Conservation (phyloP, 2,888 invertebrate genomes). For the Eulithis prunata region DNA sequence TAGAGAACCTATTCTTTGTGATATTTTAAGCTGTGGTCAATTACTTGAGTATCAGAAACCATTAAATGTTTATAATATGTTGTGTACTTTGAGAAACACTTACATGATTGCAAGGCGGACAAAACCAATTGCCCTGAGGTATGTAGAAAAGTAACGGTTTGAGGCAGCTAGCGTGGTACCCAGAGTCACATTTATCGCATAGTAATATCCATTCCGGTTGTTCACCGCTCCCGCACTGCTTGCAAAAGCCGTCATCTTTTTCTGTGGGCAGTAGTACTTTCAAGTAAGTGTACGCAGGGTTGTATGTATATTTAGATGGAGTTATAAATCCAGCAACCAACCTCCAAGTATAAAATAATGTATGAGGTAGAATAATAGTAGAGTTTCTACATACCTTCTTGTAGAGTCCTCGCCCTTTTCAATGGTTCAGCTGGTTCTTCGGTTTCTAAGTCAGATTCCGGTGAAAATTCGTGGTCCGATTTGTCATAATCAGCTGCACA, state of each 20-base stretch:
- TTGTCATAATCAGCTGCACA: conserved; percentile 77
- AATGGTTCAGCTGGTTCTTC: conserved; percentile 89
- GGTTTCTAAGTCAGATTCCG: conserved; percentile 91
- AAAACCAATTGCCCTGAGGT: conserved; percentile 99
- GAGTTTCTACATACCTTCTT: conserved; percentile 83
- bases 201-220: conserved; percentile 99
- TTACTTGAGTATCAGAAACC: too few relatives aligned
- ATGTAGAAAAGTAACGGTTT: conserved; percentile 96
- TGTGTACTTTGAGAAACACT: conserved; percentile 58
- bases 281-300: neutral
- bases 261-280: conserved; percentile 34
- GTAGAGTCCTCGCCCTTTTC: conserved; percentile 93
- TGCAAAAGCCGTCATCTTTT: conserved; percentile 91
- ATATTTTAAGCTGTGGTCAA: too few relatives aligned
- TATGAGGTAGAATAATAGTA: too few relatives aligned
- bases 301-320: too few relatives aligned
- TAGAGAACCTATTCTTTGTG: too few relatives aligned
- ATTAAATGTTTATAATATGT: neutral
- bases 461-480: conserved; percentile 97
- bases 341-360: too few relatives aligned
- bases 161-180: conserved; percentile 99
- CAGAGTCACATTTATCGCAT: conserved; percentile 97
- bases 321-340: too few relatives aligned
- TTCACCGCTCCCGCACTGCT: conserved; percentile 94
- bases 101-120: conserved; percentile 98